Base-by-base conservation (phyloP, 2,888 invertebrate species). In the Hypselothyrea guttata region DNA sequence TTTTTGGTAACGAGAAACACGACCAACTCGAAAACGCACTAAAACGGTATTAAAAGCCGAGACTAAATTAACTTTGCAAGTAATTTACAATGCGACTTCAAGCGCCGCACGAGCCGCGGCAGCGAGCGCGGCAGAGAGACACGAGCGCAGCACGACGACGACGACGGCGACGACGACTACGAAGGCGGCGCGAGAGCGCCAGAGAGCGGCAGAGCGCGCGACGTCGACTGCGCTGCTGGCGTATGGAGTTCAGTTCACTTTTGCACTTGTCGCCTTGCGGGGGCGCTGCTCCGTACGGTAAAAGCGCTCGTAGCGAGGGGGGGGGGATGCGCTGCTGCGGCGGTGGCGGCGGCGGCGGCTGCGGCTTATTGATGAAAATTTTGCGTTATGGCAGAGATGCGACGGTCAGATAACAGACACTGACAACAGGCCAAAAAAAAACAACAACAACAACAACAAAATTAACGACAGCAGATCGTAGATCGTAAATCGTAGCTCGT, bases 1-100 rank as follows among this genome's bases (percentile, higher is more conserved):
- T 62, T 51, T 51, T 73, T 69, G 66, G 57, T 65, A 69, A 64
- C 61, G 60, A 67, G 72, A 83, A 86, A 76, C 88, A 88, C 88
- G 86, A 88, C 88, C 87, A 86, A 87, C 88, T 88, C 83, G 87
- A 87, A 87, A 88, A 87, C 87, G 86, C 84, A 81, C 86, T 86
- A 86, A 88, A 88, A 86, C 86, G 86, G 82, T 87, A 88, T 88
- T 88, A 78, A 88, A 88, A 86, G 77, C 85, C 82, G 83, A 85
- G 86, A 81, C 82, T 79, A 72, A 87, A 70, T 86, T 70, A 84
- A 87, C 87, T 87, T 87, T 79, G 84, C 86, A 86, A 86, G 87
- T 87, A 86, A 87, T 84, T 79, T 84, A 74, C 75, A 74, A 60
- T 62, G 58, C 65, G 75, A 62, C 62, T 60, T 69, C 60, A 64